Conservation (phyloP, 2,113 vertebrate genomes). For the Psophia crepitans region DNA sequence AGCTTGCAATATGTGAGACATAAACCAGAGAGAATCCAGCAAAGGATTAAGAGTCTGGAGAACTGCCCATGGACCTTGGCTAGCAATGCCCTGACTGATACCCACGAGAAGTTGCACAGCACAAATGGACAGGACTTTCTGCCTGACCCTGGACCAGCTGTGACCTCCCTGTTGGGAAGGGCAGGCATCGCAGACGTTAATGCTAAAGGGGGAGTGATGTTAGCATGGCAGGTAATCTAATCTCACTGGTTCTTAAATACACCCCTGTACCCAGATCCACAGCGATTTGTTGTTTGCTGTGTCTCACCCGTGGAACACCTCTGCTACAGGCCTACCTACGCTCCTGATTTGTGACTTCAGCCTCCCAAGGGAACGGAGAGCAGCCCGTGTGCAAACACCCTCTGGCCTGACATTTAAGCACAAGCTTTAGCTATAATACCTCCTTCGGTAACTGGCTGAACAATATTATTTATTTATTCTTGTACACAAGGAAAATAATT, state of each 20-base stretch:
- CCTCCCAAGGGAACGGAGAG: background rate
- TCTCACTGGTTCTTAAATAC: background rate
- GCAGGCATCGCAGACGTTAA: rapidly evolving
- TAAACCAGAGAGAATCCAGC: background rate
- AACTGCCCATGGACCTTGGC: background rate
- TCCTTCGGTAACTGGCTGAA: background rate
- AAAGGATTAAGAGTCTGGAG: background rate
- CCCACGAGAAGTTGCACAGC: rapidly evolving
- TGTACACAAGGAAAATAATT: background rate
- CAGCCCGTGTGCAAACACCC: background rate
- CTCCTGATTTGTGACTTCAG: background rate
- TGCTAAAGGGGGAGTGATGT: background rate
- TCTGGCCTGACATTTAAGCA: background rate
- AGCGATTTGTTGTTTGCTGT: background rate
- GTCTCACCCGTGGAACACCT: background rate
- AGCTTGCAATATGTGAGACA: background rate
- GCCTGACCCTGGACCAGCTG: background rate
- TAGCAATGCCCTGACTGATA: background rate
- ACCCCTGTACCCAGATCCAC: background rate
- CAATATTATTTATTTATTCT: background rate
- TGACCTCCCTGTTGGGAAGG: background rate
- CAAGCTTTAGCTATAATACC: background rate
- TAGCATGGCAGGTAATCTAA: background rate
- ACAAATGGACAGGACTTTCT: background rate
- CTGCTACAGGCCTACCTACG: background rate